Conservation (phyloP, 2,113 vertebrate species). For the Amphiprion percula region DNA sequence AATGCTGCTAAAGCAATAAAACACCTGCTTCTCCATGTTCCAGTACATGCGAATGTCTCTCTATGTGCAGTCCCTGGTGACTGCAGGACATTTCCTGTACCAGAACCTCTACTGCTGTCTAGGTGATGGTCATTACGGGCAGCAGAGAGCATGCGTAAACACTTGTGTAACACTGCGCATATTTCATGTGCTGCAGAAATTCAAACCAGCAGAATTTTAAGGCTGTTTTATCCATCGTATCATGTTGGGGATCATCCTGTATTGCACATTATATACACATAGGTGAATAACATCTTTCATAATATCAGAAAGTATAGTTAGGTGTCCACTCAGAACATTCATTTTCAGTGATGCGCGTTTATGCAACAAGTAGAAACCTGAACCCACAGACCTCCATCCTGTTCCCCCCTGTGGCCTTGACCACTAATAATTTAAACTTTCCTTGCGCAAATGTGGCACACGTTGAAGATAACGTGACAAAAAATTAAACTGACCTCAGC, state of each 20-base stretch:
- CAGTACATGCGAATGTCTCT: too few relatives aligned
- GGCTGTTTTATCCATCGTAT: background rate
- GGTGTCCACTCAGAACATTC: too few relatives aligned
- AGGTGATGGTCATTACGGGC: background rate
- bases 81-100: background rate
- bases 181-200: background rate
- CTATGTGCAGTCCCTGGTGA: too few relatives aligned
- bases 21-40: too few relatives aligned
- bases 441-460: too few relatives aligned
- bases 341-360: background rate
- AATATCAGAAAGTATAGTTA: background rate
- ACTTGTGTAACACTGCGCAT: slow-evolving; percentile 22
- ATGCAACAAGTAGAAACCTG: slow-evolving; percentile 12
- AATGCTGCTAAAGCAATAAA: too few relatives aligned
- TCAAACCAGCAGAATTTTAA: background rate
- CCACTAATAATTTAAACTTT: background rate
- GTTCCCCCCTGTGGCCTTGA: background rate
- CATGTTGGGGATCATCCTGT: too few relatives aligned
- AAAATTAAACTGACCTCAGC: too few relatives aligned
- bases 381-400: background rate
- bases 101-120: background rate
- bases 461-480: too few relatives aligned
- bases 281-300: too few relatives aligned
- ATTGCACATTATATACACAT: too few relatives aligned
- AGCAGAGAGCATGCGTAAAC: slow-evolving; percentile 26